These are phyloP conservation scores for Xestia ashworthii DNA, from an alignment of 2,888 invertebrate species.

Conservation along the genomic window DNA sequence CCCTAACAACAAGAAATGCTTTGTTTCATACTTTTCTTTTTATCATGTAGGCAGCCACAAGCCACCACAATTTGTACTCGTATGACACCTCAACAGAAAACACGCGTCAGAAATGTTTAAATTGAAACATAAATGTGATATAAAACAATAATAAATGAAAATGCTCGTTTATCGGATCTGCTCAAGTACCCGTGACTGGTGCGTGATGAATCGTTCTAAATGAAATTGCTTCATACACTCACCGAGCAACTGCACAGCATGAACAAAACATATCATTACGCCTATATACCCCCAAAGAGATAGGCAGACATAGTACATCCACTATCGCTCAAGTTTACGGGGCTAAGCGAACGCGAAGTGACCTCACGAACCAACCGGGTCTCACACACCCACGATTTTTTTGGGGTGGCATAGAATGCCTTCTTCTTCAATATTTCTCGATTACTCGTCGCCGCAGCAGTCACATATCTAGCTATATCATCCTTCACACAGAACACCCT, in stretches of 20 bases:
- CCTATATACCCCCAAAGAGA: not conserved
- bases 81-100: not conserved
- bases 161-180: conserved; percentile 49
- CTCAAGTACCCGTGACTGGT: conserved; percentile 54
- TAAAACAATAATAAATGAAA: conserved; percentile 43
- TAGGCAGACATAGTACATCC: not conserved
- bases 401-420: not conserved
- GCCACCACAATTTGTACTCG: not conserved
- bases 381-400: not conserved
- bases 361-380: too few species aligned
- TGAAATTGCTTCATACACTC: conserved; percentile 54
- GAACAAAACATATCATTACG: not conserved
- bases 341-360: too few species aligned
- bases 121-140: conserved; percentile 31
- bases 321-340: not conserved
- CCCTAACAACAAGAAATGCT: not conserved
- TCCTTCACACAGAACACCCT: not conserved
- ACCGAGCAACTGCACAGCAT: conserved; percentile 1
- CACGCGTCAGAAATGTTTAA: conserved; percentile 1
- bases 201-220: conserved; percentile 66
- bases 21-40: not conserved
- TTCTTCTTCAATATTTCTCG: not conserved
- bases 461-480: not conserved
- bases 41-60: not conserved
- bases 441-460: not conserved